These are phyloP conservation scores for Hypomecis punctinalis DNA, from an alignment of 2,888 invertebrate genomes.

Conservation along the genomic window DNA sequence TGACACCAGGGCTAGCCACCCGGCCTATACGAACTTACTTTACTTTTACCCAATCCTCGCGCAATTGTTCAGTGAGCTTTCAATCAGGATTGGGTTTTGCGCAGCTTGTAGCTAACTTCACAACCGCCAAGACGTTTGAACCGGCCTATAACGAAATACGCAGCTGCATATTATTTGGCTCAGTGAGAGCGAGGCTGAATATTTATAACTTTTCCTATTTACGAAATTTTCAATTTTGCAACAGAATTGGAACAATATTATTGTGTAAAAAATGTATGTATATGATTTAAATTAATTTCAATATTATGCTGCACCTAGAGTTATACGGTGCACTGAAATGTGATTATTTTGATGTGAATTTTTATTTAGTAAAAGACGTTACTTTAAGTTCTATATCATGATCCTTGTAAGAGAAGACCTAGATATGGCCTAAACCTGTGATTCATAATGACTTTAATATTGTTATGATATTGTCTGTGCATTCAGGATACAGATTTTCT, in stretches of 20 bases:
- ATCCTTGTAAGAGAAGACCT: constrained; percentile 36
- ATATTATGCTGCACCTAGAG: constrained; percentile 27
- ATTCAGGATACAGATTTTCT: constrained; percentile 15
- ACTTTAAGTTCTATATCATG: constrained; percentile 46
- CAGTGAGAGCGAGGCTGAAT: constrained; percentile 9
- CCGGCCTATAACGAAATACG: background rate
- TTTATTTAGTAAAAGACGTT: constrained; percentile 70
- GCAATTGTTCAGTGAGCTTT: too few species aligned
- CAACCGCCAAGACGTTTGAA: background rate
- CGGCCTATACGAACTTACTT: too few species aligned
- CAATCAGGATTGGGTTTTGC: too few species aligned
- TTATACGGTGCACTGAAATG: constrained; percentile 52
- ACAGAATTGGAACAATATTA: constrained; percentile 3
- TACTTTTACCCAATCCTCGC: too few species aligned
- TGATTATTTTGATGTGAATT: constrained; percentile 49
- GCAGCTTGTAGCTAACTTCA: too few species aligned
- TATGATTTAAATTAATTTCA: constrained; percentile 1
- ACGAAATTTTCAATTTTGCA: constrained; percentile 1
- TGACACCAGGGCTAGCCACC: too few species aligned
- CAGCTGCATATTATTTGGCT: background rate
- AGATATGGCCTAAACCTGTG: constrained; percentile 48
- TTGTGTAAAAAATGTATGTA: constrained; percentile 8
- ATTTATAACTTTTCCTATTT: background rate
- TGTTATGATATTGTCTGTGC: constrained; percentile 22
- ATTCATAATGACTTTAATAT: constrained; percentile 24